A percentile compares a stretch with the other conserved stretches of the same genome.
Conservation (phyloP, 2,797 vertebrate species). For the Lerista edwardsae region DNA sequence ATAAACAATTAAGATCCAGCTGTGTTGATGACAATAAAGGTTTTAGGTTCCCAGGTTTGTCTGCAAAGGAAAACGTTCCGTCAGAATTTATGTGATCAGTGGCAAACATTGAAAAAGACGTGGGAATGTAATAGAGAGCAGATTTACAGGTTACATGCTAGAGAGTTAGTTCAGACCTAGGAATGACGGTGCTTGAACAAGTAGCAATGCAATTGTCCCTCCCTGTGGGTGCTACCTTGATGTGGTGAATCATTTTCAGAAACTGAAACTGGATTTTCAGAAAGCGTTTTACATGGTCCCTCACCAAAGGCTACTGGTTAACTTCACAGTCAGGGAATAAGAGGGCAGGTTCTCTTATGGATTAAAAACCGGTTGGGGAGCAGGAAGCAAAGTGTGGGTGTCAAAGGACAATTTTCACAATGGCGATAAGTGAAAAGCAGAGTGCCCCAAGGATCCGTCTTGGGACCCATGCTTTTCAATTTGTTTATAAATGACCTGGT, state of each 20-base stretch:
- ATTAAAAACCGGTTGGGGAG: too few species aligned
- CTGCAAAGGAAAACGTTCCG: background rate
- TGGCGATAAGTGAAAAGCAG: too few species aligned
- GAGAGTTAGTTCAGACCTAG: background rate
- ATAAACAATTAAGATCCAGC: background rate
- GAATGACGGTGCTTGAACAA: background rate
- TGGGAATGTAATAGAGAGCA: background rate
- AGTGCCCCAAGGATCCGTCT: too few species aligned
- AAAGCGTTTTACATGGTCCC: too few species aligned
- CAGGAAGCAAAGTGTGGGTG: too few species aligned
- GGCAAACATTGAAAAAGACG: background rate
- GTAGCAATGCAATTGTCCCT: background rate
- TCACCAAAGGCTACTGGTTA: too few species aligned
- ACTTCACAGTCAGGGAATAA: too few species aligned
- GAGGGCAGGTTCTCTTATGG: too few species aligned
- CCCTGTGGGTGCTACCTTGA: background rate
- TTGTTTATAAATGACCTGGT: too few species aligned
- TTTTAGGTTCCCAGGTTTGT: background rate
- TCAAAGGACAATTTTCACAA: too few species aligned
- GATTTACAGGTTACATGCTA: background rate
- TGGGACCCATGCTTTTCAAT: too few species aligned
- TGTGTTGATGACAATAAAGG: background rate
- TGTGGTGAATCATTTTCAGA: background rate
- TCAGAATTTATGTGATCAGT: background rate
- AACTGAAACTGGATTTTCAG: too few species aligned